Evolutionary conservation across 2,113 vertebrate genomes (phyloP).

Genomic region (Amblyornis subalaris): DNA sequence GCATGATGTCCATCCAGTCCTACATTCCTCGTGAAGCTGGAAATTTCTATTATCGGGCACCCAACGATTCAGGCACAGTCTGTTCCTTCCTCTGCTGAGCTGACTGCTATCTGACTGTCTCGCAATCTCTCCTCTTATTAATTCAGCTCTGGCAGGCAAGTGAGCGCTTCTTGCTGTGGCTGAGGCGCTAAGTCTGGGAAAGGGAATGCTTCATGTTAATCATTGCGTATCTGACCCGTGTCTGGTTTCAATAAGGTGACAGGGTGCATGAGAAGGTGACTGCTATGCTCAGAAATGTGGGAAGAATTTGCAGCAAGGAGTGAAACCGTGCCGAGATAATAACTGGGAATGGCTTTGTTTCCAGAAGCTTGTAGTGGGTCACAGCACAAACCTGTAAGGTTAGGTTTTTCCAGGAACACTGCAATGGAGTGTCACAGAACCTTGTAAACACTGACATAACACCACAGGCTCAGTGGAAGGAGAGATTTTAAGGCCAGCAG

Average conservation of each 20-base stretch:
- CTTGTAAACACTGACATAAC: background rate
- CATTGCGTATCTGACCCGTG: background rate
- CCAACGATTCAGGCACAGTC: background rate
- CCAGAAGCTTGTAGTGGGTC: background rate
- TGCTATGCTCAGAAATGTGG: background rate
- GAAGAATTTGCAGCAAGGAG: background rate
- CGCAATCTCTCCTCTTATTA: background rate
- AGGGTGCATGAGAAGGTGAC: background rate
- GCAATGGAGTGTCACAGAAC: fast-evolving
- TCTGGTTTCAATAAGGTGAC: background rate
- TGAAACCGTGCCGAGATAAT: background rate
- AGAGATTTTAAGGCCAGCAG: background rate
- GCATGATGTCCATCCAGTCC: background rate
- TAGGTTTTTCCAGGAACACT: background rate
- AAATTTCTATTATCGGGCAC: background rate
- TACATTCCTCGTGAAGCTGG: background rate
- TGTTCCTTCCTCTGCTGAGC: background rate
- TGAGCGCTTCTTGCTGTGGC: background rate
- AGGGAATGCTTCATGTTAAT: background rate
- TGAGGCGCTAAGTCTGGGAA: background rate
- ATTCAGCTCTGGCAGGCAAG: background rate
- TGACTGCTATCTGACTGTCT: background rate
- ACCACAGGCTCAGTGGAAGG: background rate
- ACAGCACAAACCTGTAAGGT: background rate
- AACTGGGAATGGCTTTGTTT: background rate